Evolutionary conservation across 2,797 vertebrate species (phyloP), one percentile per base, ranked within the genome.

Genomic region (Alcedo atthis): DNA sequence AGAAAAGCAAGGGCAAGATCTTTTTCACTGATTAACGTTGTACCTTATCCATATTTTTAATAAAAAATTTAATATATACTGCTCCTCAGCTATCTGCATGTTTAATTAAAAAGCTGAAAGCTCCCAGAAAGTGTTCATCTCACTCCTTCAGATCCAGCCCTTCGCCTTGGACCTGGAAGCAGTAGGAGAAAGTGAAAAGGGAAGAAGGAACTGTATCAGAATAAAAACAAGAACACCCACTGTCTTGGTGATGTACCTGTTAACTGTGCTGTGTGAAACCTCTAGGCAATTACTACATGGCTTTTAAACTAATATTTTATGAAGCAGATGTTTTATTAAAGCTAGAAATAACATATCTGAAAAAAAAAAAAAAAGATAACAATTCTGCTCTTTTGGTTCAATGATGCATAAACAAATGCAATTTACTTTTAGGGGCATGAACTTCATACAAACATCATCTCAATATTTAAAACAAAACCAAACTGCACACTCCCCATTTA

Each of bases 81-180:
- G 91, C 79, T 96, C 53, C 40, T 96, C 58, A 63, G 79, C 87
- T 91, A 95, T 95, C 85, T 92, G 81, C 85, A 68, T 91, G 83
- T 93, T 97, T 97, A 97, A 97, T 97, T 96, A 97, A 97, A 97
- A 93, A 43, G 64, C 61, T 77, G 89, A 95, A 97, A 90, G 88
- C 90, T 96, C 89, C 53, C 70, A 82, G 82, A 85, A 85, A 89
- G 66, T 13, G 67, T 88, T 84, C 58, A 66, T 75, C 96, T 92
- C 68, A 75, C 33, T 90, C 58, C 37, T 68, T 67, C 86, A 94
- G 70, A 80, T 70, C 62, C n/a, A 77, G 46, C n/a, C 32, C 63
- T 61, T 63, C 66, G 30, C 18, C 12, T 48, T 22, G 49, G 40
- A 69, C 83, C 35, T 83, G 46, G 86, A 85, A 92, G 53, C 55